Percentiles rank a stretch among this genome's conserved stretches.
These are phyloP conservation scores for Galleria mellonella DNA, from an alignment of 1,140 invertebrate genomes.

Conservation along the genomic window DNA sequence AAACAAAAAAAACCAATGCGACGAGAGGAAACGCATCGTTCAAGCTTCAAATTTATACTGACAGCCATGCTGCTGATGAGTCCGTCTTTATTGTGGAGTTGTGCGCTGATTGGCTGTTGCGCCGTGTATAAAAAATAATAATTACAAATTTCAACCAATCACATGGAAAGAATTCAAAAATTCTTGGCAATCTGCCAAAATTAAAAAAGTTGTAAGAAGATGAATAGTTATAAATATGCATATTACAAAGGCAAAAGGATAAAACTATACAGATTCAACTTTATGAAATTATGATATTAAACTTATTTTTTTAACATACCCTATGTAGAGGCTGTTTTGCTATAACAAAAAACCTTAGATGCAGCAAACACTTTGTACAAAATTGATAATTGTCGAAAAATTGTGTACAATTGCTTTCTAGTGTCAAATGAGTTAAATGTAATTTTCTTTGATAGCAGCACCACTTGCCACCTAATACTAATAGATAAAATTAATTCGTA, in stretches of 20 bases:
- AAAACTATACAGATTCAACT: too few relatives aligned
- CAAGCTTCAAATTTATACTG: constrained; percentile 91
- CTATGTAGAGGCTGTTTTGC: too few relatives aligned
- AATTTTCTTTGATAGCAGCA: too few relatives aligned
- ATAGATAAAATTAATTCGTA: too few relatives aligned
- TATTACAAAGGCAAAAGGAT: not conserved
- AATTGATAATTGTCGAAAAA: too few relatives aligned
- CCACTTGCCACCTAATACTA: too few relatives aligned
- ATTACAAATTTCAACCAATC: constrained; percentile 49
- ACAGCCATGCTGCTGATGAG: constrained; percentile 88
- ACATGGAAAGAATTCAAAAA: constrained; percentile 35
- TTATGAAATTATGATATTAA: too few relatives aligned
- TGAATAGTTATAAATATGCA: not conserved
- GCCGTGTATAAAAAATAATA: constrained; percentile 43
- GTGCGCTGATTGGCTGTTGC: constrained; percentile 76
- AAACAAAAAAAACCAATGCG: constrained; percentile 71
- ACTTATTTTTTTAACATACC: too few relatives aligned
- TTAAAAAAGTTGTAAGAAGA: constrained; percentile 17
- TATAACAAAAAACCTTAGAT: too few relatives aligned
- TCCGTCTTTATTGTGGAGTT: constrained; percentile 83
- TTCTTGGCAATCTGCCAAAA: constrained; percentile 49
- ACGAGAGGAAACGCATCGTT: constrained; percentile 86
- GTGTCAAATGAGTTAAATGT: too few relatives aligned
- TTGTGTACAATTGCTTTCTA: too few relatives aligned
- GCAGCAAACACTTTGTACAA: too few relatives aligned